These are phyloP conservation scores for Dromas ardeola DNA, from an alignment of 2,113 vertebrate genomes.

Conservation along the genomic window DNA sequence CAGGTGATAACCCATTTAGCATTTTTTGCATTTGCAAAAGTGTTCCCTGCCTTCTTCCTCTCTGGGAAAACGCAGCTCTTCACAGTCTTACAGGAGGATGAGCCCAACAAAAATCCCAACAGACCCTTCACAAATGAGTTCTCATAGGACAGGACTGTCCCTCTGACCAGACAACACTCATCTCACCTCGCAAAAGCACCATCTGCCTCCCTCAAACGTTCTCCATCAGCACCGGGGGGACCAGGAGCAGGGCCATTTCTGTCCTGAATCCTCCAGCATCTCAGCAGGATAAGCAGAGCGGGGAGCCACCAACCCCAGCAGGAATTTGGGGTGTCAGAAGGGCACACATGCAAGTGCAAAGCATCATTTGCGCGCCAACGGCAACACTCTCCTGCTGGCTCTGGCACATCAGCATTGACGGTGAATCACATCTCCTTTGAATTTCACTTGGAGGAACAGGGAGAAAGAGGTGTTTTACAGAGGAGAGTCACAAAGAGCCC, in stretches of 20 bases:
- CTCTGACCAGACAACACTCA: not conserved
- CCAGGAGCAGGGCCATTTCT: not conserved
- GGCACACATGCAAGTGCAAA: not conserved
- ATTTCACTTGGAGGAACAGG: not conserved
- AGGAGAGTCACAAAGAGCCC: slow-evolving; percentile 6
- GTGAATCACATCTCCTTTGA: slow-evolving; percentile 10
- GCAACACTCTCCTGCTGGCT: not conserved
- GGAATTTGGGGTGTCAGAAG: not conserved
- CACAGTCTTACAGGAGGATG: not conserved
- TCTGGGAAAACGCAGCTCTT: not conserved
- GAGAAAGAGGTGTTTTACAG: not conserved
- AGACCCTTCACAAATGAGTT: not conserved
- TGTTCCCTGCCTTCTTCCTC: not conserved
- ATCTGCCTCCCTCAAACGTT: not conserved
- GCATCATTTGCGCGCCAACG: not conserved
- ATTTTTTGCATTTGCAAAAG: not conserved
- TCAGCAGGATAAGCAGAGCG: not conserved
- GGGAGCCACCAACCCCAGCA: not conserved
- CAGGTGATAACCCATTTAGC: not conserved
- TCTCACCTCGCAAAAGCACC: rapidly evolving
- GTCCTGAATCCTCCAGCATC: not conserved
- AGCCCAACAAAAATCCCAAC: not conserved
- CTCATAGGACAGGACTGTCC: not conserved
- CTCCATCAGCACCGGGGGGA: not conserved
- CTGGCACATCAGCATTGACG: not conserved